These are phyloP conservation scores for Entosphenus tridentatus DNA, from an alignment of 2,113 vertebrate genomes.

Conservation along the genomic window DNA sequence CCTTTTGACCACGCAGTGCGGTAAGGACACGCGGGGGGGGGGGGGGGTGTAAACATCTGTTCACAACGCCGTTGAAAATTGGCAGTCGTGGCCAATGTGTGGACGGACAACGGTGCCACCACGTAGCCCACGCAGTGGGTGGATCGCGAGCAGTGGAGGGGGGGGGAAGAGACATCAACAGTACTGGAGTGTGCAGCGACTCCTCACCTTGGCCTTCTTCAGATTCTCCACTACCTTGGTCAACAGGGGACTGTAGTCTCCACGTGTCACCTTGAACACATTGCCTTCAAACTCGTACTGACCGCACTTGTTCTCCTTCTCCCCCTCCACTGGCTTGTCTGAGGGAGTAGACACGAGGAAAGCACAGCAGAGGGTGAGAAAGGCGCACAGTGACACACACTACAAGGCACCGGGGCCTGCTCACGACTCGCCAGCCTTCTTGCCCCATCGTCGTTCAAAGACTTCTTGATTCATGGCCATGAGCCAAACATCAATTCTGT, in stretches of 20 bases:
- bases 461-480: too few species aligned
- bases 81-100: too few species aligned
- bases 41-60: too few species aligned
- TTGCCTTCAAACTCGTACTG: slow-evolving; percentile 35
- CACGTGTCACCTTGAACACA: slow-evolving; percentile 38
- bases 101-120: neutral
- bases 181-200: neutral
- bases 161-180: neutral
- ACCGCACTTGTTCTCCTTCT: slow-evolving; percentile 26
- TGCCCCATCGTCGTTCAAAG: too few species aligned
- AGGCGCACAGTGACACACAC: too few species aligned
- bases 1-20: too few species aligned
- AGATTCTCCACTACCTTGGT: slow-evolving; percentile 40
- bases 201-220: slow-evolving; percentile 37
- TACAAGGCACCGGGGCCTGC: too few species aligned
- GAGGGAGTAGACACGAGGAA: slow-evolving; percentile 1
- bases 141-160: neutral
- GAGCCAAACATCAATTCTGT: too few species aligned
- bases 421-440: too few species aligned
- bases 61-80: too few species aligned
- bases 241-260: slow-evolving; percentile 49
- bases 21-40: too few species aligned
- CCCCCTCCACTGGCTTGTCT: slow-evolving; percentile 31
- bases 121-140: neutral
- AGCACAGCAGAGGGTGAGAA: too few species aligned